Base-by-base conservation (phyloP, 2,113 vertebrate species). In the Zosterops japonicus region DNA sequence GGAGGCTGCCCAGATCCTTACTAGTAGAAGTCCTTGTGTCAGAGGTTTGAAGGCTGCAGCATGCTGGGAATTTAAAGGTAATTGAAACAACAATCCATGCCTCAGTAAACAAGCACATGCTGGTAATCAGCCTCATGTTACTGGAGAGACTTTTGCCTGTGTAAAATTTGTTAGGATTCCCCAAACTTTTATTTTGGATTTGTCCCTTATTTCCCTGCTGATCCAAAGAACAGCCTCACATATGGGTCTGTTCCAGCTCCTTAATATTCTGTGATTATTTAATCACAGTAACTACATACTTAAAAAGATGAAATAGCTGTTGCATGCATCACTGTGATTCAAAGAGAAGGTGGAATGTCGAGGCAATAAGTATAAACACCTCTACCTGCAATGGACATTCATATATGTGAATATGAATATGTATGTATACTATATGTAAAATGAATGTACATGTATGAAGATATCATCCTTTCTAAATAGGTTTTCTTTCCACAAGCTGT, bases 401-500 rank as follows among this genome's bases (percentile, higher is more conserved):
- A 16, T 36, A 7, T 25, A 12, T 87, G 33, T 27, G 59, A 74
- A 60, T 90, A 55, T 4, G 3, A 41, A 39, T 68, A 33, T 27
- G 16, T 41, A n/a, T 27, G 22, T 22, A 24, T 16, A 69, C 15
- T 69, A 18, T n/a, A 22, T 41, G 14, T 42, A 39, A 49, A 79
- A 56, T 16, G 6, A 29, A 64, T 8, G 9, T 14, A 60, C 11
- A 2, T 8, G 18, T 46, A 10, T n/a, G 75, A 65, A 81, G 44
- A 35, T 67, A 49, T 0, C 4, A 57, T 68, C 53, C 78, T 81
- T 84, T 84, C 44, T 83, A 36, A 83, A 80, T 6, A 61, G 19
- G 6, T 85, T 90, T 83, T 79, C 20, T 31, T 96, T 94, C 79
- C 47, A 89, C 61, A 53, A 95, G 25, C 28, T 97, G 67, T 91